phyloP scores from a whole-genome alignment of 2,888 invertebrate species.

The Caenorhabditis sp. region DNA sequence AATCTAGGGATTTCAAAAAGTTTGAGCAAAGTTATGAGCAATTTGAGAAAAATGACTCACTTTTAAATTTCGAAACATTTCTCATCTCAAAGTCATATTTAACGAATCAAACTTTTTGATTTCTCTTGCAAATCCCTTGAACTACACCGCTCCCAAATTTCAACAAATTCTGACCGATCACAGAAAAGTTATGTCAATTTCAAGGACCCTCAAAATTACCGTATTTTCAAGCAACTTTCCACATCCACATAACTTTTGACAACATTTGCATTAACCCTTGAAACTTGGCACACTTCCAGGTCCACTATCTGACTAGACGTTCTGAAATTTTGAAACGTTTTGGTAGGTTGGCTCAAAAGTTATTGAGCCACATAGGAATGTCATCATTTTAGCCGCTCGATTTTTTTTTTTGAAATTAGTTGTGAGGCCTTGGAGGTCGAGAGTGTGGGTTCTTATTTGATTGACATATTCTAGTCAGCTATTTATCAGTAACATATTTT shows the following conservation, averaged over 20 bases:
- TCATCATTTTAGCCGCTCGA: no score
- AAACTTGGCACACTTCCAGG: not conserved
- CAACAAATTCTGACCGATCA: not conserved
- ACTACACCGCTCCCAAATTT: not conserved
- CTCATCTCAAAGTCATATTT: not conserved
- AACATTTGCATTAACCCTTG: not conserved
- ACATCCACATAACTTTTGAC: not conserved
- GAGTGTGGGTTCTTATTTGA: no score
- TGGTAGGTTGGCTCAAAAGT: not conserved
- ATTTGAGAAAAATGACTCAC: not conserved
- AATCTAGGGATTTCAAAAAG: not conserved
- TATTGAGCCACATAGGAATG: no score
- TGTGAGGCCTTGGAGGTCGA: no score
- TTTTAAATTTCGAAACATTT: not conserved
- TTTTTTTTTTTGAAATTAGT: no score
- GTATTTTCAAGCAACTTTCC: not conserved
- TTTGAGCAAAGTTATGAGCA: not conserved
- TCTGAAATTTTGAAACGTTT: not conserved
- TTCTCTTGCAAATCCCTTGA: not conserved
- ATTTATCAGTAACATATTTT: no score
- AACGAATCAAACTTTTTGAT: no score
- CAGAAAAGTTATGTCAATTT: not conserved
- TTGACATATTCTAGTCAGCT: no score
- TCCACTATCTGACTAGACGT: not conserved
- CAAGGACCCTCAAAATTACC: not conserved